These are phyloP conservation scores for Eustalomyia histrio DNA, from an alignment of 2,888 invertebrate genomes.

Conservation along the genomic window DNA sequence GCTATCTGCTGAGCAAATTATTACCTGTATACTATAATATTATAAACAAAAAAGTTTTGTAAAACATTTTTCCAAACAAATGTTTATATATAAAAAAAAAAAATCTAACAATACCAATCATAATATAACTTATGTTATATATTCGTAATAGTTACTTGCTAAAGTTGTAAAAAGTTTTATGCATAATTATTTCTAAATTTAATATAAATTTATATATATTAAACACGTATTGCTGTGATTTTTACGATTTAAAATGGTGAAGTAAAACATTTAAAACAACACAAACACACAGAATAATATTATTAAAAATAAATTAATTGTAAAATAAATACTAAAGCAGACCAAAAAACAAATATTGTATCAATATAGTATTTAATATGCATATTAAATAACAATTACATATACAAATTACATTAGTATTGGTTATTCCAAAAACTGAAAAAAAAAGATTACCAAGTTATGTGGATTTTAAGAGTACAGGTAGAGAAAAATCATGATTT, in stretches of 20 bases:
- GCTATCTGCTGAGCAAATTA: neutral
- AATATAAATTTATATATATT: neutral
- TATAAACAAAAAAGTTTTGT: neutral
- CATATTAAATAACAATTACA: conserved; percentile 2
- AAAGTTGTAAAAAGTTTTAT: neutral
- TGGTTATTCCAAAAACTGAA: neutral
- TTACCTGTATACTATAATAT: neutral
- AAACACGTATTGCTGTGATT: neutral
- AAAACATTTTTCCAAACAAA: neutral
- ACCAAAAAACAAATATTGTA: neutral
- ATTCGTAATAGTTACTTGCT: neutral
- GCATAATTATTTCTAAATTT: neutral
- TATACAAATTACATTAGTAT: neutral
- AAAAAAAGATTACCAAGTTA: neutral
- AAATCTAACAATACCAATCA: neutral
- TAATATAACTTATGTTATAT: neutral
- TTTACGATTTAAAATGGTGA: neutral
- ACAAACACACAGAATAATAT: neutral
- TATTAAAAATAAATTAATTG: conserved; percentile 3
- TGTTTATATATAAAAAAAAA: neutral
- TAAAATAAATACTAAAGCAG: neutral
- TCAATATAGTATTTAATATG: neutral
- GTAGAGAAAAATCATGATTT: too few species aligned
- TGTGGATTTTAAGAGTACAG: neutral
- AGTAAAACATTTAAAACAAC: neutral